Conservation (phyloP, 2,113 vertebrate genomes). For the Regulus satrapa region DNA sequence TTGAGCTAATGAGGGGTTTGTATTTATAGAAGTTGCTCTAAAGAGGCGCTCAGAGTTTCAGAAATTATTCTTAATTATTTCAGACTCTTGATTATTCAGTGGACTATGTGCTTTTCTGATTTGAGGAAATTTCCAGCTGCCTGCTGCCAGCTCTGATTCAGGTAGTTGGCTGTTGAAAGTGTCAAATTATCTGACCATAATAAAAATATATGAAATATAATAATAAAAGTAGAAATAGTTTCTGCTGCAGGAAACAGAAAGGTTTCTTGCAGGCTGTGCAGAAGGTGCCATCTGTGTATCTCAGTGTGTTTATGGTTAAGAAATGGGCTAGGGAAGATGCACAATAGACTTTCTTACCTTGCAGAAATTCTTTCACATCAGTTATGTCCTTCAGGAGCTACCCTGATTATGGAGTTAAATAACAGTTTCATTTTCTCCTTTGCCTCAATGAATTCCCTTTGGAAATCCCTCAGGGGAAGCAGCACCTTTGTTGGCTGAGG, state of each 20-base stretch:
- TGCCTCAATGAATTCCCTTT: background rate
- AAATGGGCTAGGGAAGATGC: background rate
- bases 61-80: background rate
- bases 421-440: background rate
- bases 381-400: background rate
- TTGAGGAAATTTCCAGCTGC: background rate
- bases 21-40: background rate
- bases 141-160: background rate
- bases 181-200: background rate
- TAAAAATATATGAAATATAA: background rate
- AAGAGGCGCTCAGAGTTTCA: background rate
- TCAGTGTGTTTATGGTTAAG: background rate
- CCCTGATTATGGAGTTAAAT: background rate
- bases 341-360: background rate
- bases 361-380: background rate
- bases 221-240: background rate
- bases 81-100: background rate
- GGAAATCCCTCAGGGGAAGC: background rate
- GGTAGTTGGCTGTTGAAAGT: background rate
- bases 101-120: background rate
- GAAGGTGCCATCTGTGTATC: background rate
- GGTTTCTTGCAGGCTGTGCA: background rate
- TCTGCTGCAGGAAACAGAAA: background rate
- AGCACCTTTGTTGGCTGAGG: background rate
- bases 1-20: background rate